Evolutionary conservation across 92 coral and sea anemone species (phyloP).

Genomic region (Epizoanthus stellaris): DNA sequence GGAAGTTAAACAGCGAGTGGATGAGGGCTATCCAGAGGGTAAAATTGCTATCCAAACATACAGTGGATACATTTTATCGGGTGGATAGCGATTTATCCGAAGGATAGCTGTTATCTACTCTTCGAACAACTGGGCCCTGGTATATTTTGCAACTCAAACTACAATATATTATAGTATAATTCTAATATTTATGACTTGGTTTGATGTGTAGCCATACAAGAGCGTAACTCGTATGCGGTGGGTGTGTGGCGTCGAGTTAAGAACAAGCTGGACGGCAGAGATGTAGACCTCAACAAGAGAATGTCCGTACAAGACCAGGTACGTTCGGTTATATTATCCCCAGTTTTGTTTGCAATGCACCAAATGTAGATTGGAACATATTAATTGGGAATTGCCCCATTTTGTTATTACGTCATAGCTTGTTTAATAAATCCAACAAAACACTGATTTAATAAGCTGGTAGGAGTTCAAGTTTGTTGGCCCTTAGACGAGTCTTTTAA

Average conservation of each 20-base stretch:
- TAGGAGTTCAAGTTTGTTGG: too few relatives aligned
- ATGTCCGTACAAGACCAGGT: conserved; percentile 99
- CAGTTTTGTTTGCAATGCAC: neutral
- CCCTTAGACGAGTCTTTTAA: too few relatives aligned
- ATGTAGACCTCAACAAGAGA: conserved; percentile 89
- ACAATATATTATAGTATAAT: neutral
- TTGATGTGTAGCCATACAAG: conserved; percentile 82
- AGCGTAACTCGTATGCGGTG: conserved; percentile 94
- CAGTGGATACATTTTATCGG: too few relatives aligned
- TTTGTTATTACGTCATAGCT: neutral
- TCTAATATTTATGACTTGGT: neutral
- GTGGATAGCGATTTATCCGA: too few relatives aligned
- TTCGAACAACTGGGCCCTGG: too few relatives aligned
- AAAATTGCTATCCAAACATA: too few relatives aligned
- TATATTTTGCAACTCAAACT: too few relatives aligned
- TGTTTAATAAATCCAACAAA: too few relatives aligned
- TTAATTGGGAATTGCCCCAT: neutral
- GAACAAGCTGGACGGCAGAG: conserved; percentile 96
- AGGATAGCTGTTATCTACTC: too few relatives aligned
- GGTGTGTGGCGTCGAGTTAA: conserved; percentile 99
- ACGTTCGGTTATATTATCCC: neutral
- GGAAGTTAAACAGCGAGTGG: too few relatives aligned
- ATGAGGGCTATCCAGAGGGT: too few relatives aligned
- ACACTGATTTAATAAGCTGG: too few relatives aligned
- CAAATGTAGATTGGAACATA: neutral